A percentile compares a stretch with the other conserved stretches of the same genome.
phyloP scores from a whole-genome alignment of 2,888 invertebrate species.

The Xiphydria camelus region DNA sequence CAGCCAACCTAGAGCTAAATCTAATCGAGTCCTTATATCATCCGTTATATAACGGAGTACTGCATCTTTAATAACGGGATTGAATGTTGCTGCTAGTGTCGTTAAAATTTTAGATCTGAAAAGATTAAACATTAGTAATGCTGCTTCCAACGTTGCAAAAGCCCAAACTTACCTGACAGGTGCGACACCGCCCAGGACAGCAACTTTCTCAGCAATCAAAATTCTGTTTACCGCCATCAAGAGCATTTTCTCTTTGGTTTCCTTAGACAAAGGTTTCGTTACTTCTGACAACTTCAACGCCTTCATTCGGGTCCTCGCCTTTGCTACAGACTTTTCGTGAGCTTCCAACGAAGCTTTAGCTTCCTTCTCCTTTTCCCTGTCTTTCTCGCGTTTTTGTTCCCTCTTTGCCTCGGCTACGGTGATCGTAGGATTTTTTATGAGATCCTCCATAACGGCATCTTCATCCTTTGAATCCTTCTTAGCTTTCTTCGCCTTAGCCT shows the following conservation, averaged over 20 bases:
- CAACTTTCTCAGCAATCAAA: conserved; percentile 74
- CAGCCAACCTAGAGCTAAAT: conserved; percentile 89
- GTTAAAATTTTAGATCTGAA: conserved; percentile 82
- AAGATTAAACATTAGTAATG: too few relatives aligned
- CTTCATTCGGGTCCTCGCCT: conserved; percentile 64
- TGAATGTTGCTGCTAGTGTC: conserved; percentile 84
- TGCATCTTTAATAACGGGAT: conserved; percentile 74
- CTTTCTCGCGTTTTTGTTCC: conserved; percentile 53
- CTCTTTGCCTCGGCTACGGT: conserved; percentile 54
- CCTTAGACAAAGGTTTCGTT: conserved; percentile 76
- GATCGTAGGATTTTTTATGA: conserved; percentile 57
- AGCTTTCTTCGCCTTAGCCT: conserved; percentile 59
- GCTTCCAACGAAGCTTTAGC: conserved; percentile 54
- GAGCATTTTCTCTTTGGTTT: conserved; percentile 72
- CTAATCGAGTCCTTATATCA: conserved; percentile 84
- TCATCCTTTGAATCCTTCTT: conserved; percentile 63
- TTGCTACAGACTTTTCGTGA: conserved; percentile 50
- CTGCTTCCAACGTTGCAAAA: too few relatives aligned
- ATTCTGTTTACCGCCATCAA: conserved; percentile 77
- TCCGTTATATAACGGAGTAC: conserved; percentile 80
- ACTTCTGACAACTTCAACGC: conserved; percentile 82
- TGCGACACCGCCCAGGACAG: conserved; percentile 68
- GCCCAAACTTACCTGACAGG: conserved; percentile 49
- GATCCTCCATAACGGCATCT: conserved; percentile 63
- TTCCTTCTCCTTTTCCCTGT: conserved; percentile 53